These are phyloP conservation scores for Agrypnus murinus DNA, from an alignment of 2,888 invertebrate species.

Conservation along the genomic window DNA sequence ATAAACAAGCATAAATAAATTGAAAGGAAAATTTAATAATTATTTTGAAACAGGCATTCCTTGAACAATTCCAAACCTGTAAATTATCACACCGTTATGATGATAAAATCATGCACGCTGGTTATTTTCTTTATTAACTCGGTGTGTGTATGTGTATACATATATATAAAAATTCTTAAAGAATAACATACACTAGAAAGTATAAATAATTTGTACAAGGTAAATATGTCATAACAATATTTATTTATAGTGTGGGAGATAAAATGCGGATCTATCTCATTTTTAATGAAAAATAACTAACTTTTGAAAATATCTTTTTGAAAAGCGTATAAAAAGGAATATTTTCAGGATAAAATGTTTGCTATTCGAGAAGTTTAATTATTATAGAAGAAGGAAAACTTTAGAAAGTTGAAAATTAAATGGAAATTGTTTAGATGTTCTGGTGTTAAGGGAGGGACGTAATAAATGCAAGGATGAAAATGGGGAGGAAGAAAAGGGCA, in stretches of 20 bases:
- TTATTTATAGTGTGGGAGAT: slow-evolving; percentile 12
- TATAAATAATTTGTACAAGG: slow-evolving; percentile 34
- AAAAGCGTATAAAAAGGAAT: slow-evolving; percentile 5
- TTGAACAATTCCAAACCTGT: slow-evolving; percentile 12
- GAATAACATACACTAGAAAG: slow-evolving; percentile 10
- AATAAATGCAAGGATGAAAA: slow-evolving; percentile 54
- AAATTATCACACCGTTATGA: slow-evolving; percentile 13
- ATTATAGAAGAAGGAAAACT: slow-evolving; percentile 21
- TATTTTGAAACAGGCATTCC: slow-evolving; percentile 1
- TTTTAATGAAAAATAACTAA: too few relatives aligned
- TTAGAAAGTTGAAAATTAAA: slow-evolving; percentile 25
- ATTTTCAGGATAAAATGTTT: slow-evolving; percentile 9
- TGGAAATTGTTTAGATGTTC: slow-evolving; percentile 40
- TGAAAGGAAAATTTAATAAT: too few relatives aligned
- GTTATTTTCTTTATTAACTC: slow-evolving; percentile 22
- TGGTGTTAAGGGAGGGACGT: slow-evolving; percentile 37
- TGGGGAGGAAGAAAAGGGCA: slow-evolving; percentile 59
- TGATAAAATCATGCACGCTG: slow-evolving; percentile 5
- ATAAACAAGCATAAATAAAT: too few relatives aligned
- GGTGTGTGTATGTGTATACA: too few relatives aligned
- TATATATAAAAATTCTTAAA: slow-evolving; percentile 1
- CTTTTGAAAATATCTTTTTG: slow-evolving; percentile 16
- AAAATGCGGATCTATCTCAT: too few relatives aligned
- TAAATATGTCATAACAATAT: slow-evolving; percentile 39
- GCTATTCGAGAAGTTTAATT: slow-evolving; percentile 16